Conservation (phyloP, 2,113 vertebrate genomes). For the Colius striatus region DNA sequence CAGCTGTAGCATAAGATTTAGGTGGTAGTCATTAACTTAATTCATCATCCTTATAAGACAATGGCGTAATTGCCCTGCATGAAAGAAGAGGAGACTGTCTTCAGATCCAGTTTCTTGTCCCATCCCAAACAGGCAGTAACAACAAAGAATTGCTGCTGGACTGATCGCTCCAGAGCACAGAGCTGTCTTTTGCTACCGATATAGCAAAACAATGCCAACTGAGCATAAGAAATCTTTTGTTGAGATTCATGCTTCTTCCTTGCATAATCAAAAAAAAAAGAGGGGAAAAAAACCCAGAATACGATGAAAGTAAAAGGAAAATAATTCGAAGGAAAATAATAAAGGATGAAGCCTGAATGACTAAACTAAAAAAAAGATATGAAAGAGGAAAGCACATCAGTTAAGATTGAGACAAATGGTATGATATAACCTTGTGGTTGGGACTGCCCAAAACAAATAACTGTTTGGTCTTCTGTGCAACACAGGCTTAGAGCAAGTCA, state of each 20-base stretch:
- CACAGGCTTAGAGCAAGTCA: not conserved
- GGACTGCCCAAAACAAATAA: not conserved
- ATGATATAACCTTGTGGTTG: not conserved
- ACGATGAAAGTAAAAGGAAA: not conserved
- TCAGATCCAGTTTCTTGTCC: not conserved
- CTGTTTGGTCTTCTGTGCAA: not conserved
- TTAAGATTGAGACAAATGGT: not conserved
- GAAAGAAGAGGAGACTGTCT: not conserved
- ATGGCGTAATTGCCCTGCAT: not conserved
- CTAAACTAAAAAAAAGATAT: not conserved
- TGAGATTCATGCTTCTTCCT: not conserved
- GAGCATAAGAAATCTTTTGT: not conserved
- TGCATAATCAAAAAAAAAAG: too few species aligned
- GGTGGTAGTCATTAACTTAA: not conserved
- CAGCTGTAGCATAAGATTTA: not conserved
- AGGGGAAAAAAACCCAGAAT: not conserved
- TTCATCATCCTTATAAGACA: not conserved
- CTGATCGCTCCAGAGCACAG: not conserved
- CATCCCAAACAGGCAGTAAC: not conserved
- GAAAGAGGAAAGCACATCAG: not conserved
- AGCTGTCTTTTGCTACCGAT: not conserved
- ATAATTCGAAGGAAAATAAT: not conserved
- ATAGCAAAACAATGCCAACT: not conserved
- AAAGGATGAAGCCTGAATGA: not conserved
- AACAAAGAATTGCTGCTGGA: not conserved